phyloP scores from a whole-genome alignment of 2,113 vertebrate genomes.

The Rallus limicola region DNA sequence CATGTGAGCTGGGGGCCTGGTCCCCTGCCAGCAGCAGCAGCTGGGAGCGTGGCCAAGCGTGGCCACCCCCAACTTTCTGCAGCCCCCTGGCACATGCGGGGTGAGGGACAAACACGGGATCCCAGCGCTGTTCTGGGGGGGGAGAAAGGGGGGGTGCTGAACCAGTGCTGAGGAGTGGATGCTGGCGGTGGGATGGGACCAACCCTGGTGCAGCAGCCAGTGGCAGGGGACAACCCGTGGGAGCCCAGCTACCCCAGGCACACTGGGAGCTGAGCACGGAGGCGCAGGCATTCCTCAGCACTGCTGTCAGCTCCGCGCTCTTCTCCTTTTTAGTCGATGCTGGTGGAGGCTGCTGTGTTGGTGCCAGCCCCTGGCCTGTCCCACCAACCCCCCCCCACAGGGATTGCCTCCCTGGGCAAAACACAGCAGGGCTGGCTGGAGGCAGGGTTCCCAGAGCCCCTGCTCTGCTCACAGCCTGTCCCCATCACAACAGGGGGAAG shows the following conservation, averaged over 20 bases:
- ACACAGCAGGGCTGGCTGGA: neutral
- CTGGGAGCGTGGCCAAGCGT: neutral
- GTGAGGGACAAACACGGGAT: neutral
- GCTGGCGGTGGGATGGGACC: neutral
- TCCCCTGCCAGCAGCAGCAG: conserved; percentile 1
- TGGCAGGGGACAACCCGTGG: fast-evolving
- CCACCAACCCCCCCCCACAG: neutral
- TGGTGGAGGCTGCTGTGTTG: neutral
- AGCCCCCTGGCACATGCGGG: neutral
- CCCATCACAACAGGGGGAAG: neutral
- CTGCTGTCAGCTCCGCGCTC: conserved; percentile 54
- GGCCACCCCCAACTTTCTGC: neutral
- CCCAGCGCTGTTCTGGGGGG: fast-evolving
- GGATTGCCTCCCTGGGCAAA: neutral
- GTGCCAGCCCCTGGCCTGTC: neutral
- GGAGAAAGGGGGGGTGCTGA: neutral
- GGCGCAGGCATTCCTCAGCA: conserved; percentile 6
- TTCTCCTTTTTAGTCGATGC: conserved; percentile 70
- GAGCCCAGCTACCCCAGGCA: neutral
- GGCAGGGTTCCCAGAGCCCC: neutral
- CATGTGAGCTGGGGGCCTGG: conserved; percentile 20
- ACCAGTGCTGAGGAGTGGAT: neutral
- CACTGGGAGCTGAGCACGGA: neutral
- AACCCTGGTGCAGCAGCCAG: fast-evolving
- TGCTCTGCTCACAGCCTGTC: neutral